phyloP scores from a whole-genome alignment of 2,888 invertebrate genomes.

The Oscheius sp. region DNA sequence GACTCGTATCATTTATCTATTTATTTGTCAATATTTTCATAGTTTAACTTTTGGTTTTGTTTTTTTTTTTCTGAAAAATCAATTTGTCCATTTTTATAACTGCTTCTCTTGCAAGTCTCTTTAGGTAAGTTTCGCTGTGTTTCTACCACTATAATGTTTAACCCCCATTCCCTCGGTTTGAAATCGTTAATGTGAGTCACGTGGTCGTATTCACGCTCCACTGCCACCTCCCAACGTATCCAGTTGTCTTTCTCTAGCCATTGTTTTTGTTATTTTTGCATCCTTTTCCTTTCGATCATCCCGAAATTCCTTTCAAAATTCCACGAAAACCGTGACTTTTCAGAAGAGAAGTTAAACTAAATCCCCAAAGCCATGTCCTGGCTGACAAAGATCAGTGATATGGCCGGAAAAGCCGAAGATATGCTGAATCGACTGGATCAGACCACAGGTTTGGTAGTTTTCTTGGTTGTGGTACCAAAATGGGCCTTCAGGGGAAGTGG shows the following conservation, averaged over 20 bases:
- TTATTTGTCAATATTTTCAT: no score
- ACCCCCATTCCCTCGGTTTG: no score
- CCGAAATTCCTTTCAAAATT: background rate
- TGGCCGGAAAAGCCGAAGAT: constrained; percentile 62
- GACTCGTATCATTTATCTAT: no score
- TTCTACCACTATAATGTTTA: no score
- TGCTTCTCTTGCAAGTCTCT: no score
- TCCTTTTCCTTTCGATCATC: background rate
- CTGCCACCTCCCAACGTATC: background rate
- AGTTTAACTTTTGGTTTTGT: no score
- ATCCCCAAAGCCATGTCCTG: constrained; percentile 55
- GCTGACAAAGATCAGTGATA: constrained; percentile 60
- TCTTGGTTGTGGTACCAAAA: background rate
- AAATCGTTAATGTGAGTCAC: no score
- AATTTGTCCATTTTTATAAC: no score
- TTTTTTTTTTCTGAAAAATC: no score
- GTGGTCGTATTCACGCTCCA: no score
- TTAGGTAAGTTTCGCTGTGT: no score
- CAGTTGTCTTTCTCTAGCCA: constrained; percentile 7
- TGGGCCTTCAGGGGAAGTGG: constrained; percentile 45
- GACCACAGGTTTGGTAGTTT: constrained; percentile 79
- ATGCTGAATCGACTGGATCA: constrained; percentile 83
- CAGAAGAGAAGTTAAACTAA: background rate
- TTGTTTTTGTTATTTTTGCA: constrained; percentile 1
- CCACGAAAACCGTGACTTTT: background rate